These are phyloP conservation scores for Oreochromis tanganicae DNA, from an alignment of 2,113 vertebrate genomes.

Conservation along the genomic window DNA sequence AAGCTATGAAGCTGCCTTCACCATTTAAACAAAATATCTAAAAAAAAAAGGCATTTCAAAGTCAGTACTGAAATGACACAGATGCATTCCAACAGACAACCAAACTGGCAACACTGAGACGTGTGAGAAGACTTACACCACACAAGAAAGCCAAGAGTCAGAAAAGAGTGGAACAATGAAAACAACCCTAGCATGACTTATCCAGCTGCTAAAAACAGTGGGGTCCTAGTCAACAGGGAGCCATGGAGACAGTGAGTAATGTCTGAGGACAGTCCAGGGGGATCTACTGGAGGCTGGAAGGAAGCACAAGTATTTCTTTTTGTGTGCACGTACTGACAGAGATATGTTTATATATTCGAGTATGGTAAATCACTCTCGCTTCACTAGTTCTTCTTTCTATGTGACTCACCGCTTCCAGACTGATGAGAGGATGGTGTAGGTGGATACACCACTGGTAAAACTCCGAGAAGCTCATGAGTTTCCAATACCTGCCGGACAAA, in stretches of 20 bases:
- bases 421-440: constrained; percentile 34
- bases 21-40: constrained; percentile 7
- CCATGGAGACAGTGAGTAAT: constrained; percentile 50
- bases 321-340: constrained; percentile 1
- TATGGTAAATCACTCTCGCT: constrained; percentile 30
- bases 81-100: background rate
- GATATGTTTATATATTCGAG: constrained; percentile 37
- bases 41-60: background rate
- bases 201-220: constrained; percentile 46
- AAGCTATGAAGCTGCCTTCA: constrained; percentile 1
- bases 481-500: background rate
- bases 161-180: constrained; percentile 44
- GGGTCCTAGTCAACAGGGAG: constrained; percentile 13
- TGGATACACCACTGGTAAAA: constrained; percentile 11
- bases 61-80: background rate
- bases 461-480: background rate
- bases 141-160: constrained; percentile 16
- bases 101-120: background rate
- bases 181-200: constrained; percentile 26
- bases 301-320: constrained; percentile 4
- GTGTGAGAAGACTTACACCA: background rate
- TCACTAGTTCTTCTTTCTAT: constrained; percentile 21
- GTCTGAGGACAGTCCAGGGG: constrained; percentile 38
- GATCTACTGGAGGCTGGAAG: constrained; percentile 1
- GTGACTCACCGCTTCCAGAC: constrained; percentile 44